A percentile compares a stretch with the other conserved stretches of the same genome.
Conservation (phyloP, 2,113 vertebrate species). For the Psittacara wagleri region DNA sequence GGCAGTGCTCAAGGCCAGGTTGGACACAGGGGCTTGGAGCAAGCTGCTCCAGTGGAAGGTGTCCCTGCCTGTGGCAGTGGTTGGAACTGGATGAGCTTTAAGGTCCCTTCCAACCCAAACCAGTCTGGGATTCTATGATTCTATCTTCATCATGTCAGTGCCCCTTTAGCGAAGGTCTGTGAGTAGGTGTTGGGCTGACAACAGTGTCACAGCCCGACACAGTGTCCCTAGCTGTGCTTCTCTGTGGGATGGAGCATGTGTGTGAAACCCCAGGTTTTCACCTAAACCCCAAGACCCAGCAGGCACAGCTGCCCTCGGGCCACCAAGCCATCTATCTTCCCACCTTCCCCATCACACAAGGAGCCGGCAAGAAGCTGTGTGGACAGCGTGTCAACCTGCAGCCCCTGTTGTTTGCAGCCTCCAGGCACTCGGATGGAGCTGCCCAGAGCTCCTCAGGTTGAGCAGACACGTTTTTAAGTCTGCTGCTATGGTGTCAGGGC, state of each 20-base stretch:
- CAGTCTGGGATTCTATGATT: background rate
- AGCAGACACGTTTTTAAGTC: background rate
- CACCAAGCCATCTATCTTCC: background rate
- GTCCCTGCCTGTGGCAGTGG: fast-evolving
- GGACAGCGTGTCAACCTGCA: background rate
- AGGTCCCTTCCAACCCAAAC: background rate
- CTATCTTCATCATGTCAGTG: background rate
- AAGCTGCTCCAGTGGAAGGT: fast-evolving
- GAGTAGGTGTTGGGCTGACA: background rate
- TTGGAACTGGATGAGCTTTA: background rate
- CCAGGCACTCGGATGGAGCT: background rate
- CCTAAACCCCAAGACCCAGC: background rate
- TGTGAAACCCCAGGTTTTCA: background rate
- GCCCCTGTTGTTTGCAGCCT: background rate
- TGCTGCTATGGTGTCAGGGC: background rate
- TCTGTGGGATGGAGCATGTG: background rate
- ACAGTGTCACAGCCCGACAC: background rate
- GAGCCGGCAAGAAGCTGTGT: background rate
- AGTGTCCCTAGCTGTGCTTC: background rate
- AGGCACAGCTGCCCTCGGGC: background rate
- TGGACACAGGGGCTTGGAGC: too few relatives aligned
- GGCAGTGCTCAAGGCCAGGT: too few relatives aligned
- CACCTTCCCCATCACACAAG: background rate
- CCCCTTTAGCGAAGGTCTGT: background rate
- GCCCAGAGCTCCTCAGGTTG: background rate